These are phyloP conservation scores for Gallinago paraguaiae DNA, from an alignment of 2,113 vertebrate species.

Conservation along the genomic window DNA sequence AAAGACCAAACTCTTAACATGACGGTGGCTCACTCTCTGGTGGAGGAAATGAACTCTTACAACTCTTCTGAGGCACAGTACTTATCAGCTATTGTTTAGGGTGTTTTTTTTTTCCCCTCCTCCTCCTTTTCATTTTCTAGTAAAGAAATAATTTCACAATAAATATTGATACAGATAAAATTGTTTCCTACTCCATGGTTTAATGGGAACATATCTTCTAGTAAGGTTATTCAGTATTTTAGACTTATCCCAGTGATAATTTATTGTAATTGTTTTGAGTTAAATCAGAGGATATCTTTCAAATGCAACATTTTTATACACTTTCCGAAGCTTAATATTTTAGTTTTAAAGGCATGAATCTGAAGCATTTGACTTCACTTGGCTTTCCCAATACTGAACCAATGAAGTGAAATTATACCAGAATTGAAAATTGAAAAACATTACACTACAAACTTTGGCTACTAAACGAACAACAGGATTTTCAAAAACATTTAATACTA, in stretches of 20 bases:
- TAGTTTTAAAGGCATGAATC: neutral
- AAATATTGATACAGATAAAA: neutral
- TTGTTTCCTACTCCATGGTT: neutral
- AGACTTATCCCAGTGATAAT: neutral
- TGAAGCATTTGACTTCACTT: neutral
- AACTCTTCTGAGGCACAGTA: neutral
- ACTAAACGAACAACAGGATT: neutral
- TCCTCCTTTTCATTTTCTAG: neutral
- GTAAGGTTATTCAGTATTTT: neutral
- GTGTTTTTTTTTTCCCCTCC: rapidly evolving
- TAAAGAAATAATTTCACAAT: neutral
- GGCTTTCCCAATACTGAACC: neutral
- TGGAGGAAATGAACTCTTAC: neutral
- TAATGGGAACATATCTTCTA: neutral
- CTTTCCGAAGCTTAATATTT: neutral
- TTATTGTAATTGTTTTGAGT: neutral
- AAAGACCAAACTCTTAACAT: neutral
- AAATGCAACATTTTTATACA: neutral
- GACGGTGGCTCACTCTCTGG: rapidly evolving
- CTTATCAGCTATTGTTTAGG: neutral
- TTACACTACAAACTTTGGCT: neutral
- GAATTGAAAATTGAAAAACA: neutral
- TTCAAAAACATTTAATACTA: neutral
- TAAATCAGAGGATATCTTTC: neutral
- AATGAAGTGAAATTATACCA: neutral